Percentiles rank a stretch among this genome's conserved stretches.
Conservation (phyloP, 2,113 vertebrate genomes). For the Thermophis baileyi region DNA sequence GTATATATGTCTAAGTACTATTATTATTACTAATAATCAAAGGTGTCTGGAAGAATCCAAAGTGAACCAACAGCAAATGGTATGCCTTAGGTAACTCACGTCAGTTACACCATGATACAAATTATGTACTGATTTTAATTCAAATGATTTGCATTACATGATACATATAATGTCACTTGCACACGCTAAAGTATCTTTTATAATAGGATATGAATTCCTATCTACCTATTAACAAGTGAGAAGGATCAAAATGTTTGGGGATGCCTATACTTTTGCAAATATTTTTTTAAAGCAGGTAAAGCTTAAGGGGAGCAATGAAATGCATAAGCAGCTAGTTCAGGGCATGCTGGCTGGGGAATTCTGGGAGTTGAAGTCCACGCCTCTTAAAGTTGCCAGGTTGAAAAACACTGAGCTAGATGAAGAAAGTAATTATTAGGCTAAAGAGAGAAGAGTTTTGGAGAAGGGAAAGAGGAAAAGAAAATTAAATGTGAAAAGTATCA, state of each 20-base stretch:
- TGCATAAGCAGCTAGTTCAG: neutral
- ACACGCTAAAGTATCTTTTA: neutral
- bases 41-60: neutral
- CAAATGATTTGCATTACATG: neutral
- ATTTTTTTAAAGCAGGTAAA: neutral
- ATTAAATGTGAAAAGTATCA: neutral
- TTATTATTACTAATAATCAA: neutral
- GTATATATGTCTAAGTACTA: neutral
- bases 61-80: neutral
- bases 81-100: neutral
- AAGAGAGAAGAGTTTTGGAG: neutral
- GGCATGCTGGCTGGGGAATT: neutral
- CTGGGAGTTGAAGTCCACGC: neutral
- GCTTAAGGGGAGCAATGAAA: neutral
- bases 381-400: neutral
- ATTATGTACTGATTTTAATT: neutral
- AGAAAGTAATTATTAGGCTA: neutral
- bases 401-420: neutral
- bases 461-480: neutral
- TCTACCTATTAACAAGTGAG: neutral
- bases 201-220: neutral
- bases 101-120: neutral
- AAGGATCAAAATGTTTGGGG: neutral
- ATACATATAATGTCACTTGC: neutral
- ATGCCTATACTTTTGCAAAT: neutral